Evolutionary conservation across 2,113 vertebrate genomes (phyloP), one percentile per base, ranked within the genome.

Genomic region (Lota lota): DNA sequence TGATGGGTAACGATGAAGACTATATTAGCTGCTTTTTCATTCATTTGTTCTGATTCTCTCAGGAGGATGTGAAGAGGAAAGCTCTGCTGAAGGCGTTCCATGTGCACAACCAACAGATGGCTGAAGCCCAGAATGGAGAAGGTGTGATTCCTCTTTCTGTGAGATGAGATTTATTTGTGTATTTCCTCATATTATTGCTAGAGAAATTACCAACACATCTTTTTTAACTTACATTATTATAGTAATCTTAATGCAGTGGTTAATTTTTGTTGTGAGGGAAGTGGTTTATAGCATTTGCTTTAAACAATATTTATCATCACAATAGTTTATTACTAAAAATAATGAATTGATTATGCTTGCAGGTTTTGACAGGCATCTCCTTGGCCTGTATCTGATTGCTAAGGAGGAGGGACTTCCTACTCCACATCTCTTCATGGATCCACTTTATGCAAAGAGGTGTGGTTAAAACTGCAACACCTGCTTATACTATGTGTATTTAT

Each of bases 361-460:
- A 99, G 97, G 97, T 65, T 96, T 98, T 91, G 97, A 99, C 85
- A 92, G 97, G 65, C 95, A 98, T 79, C 93, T 99, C 22, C 80
- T 99, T 63, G 97, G 97, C 53, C 91, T 99, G 36, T 92, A 90
- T 33, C 93, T 98, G 20, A 90, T 93, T 56, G 94, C 97, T 68
- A 94, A 92, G 79, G 94, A 99, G 69, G 91, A 95, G 63, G 94
- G 93, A 33, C 88, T 89, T 66, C 92, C 95, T 19, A 87, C 90
- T 68, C 97, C 94, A 61, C 94, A 98, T 0, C 90, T 99, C 20
- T 99, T 91, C 78, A 76, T 22, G 1, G 97, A 99, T 65, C 93
- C 93, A 0, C 93, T 97, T 68, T 99, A 96, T 78, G 71, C 90
- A 75, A 94, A 76, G 78, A 99, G 97, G 97, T 99, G 68, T 14